A percentile compares a stretch with the other conserved stretches of the same genome.
Conservation (phyloP, 2,113 vertebrate species). For the Tapirus terrestris region DNA sequence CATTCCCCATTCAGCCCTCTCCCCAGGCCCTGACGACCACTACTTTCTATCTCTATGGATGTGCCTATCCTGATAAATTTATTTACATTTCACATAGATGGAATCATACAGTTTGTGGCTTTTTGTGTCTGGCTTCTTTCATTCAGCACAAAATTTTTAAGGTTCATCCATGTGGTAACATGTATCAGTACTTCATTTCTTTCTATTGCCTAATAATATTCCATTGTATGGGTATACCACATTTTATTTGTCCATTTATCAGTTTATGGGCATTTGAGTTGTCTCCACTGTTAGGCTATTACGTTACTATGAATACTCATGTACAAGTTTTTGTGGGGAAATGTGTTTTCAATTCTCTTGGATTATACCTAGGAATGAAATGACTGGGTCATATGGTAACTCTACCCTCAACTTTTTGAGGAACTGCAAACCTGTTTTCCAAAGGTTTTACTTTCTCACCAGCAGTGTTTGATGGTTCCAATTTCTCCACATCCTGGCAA, state of each 20-base stretch:
- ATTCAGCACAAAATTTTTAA: not conserved
- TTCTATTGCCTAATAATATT: not conserved
- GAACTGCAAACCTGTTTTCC: not conserved
- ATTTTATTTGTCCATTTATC: not conserved
- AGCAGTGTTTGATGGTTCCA: not conserved
- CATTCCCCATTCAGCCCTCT: not conserved
- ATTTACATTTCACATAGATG: not conserved
- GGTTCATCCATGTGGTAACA: not conserved
- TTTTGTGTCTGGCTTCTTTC: not conserved
- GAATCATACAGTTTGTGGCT: not conserved
- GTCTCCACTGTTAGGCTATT: not conserved
- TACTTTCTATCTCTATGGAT: not conserved
- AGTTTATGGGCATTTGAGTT: not conserved
- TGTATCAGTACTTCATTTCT: not conserved
- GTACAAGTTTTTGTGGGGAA: not conserved
- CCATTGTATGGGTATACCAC: not conserved
- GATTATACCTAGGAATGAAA: not conserved
- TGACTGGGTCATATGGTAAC: not conserved
- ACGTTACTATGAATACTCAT: not conserved
- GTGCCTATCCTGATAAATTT: not conserved
- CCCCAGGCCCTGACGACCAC: not conserved
- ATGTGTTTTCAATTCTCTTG: not conserved
- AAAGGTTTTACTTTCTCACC: constrained; percentile 2
- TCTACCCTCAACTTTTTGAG: not conserved
- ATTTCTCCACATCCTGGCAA: not conserved